phyloP scores from a whole-genome alignment of 1,140 invertebrate genomes.

The Cecropterus lyciades region DNA sequence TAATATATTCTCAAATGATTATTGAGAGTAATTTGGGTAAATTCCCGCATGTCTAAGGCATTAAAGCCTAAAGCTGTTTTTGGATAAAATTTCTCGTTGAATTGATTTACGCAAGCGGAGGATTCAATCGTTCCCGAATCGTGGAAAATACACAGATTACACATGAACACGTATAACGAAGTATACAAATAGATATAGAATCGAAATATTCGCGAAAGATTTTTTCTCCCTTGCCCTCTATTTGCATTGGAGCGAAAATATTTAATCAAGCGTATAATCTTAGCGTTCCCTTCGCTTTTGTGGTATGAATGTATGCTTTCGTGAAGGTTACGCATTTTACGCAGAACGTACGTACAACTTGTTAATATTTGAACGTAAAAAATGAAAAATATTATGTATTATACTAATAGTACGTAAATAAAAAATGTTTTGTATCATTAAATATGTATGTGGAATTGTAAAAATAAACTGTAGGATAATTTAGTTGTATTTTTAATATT shows the following conservation, averaged over 20 bases:
- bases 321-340: conserved; percentile 28
- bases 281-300: conserved; percentile 28
- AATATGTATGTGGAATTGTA: no score
- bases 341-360: no score
- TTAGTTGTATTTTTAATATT: no score
- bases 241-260: conserved; percentile 70
- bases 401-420: not conserved
- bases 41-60: not conserved
- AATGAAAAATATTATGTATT: no score
- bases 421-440: no score
- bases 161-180: conserved; percentile 21
- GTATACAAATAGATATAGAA: conserved; percentile 49
- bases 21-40: not conserved
- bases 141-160: conserved; percentile 31
- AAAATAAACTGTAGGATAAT: no score
- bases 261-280: conserved; percentile 59
- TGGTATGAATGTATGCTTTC: conserved; percentile 37
- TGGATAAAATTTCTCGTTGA: conserved; percentile 8
- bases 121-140: conserved; percentile 27
- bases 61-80: not conserved
- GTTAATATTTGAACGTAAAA: not conserved
- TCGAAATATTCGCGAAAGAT: conserved; percentile 60
- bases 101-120: conserved; percentile 27
- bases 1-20: no score
- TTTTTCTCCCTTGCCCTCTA: conserved; percentile 53